Evolutionary conservation across 2,113 vertebrate genomes (phyloP).

Genomic region (Zeus faber): DNA sequence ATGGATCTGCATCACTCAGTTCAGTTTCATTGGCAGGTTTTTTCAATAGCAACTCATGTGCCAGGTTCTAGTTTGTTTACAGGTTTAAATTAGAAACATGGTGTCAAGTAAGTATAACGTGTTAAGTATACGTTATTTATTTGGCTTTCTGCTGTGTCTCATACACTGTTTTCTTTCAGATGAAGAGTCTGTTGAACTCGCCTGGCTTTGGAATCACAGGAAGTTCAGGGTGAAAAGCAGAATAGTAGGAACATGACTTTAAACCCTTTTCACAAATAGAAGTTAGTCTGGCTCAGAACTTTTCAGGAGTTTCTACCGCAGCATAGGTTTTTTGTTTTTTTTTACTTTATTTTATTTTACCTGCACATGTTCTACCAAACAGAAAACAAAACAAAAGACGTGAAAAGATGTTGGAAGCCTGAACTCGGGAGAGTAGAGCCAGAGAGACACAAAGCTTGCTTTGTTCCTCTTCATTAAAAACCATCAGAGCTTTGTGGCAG

Average conservation of each 20-base stretch:
- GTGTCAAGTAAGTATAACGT: slow-evolving; percentile 55
- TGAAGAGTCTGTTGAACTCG: slow-evolving; percentile 83
- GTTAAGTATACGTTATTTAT: slow-evolving; percentile 49
- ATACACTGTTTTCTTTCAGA: slow-evolving; percentile 89
- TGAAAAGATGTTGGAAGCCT: slow-evolving; percentile 12
- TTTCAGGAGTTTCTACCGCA: slow-evolving; percentile 52
- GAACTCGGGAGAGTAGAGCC: slow-evolving; percentile 16
- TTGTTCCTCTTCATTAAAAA: slow-evolving; percentile 55
- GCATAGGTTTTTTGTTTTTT: slow-evolving; percentile 7
- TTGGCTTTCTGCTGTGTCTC: slow-evolving; percentile 80
- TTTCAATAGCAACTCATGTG: slow-evolving; percentile 10
- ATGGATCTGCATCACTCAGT: neutral
- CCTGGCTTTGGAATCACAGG: slow-evolving; percentile 83
- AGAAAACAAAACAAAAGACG: slow-evolving; percentile 39
- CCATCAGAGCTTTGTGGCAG: slow-evolving; percentile 34
- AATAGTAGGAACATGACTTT: slow-evolving; percentile 78
- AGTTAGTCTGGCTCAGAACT: slow-evolving; percentile 15
- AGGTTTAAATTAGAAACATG: slow-evolving; percentile 37
- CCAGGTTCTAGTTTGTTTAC: slow-evolving; percentile 24
- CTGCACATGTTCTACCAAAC: slow-evolving; percentile 40
- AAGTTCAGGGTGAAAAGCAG: slow-evolving; percentile 85
- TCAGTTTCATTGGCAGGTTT: no score
- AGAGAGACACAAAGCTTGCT: slow-evolving; percentile 33
- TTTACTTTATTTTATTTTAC: slow-evolving; percentile 35
- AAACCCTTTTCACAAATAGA: slow-evolving; percentile 55